Evolutionary conservation across 23 tunicate genomes (phyloP).

Genomic region (Styela clava): DNA sequence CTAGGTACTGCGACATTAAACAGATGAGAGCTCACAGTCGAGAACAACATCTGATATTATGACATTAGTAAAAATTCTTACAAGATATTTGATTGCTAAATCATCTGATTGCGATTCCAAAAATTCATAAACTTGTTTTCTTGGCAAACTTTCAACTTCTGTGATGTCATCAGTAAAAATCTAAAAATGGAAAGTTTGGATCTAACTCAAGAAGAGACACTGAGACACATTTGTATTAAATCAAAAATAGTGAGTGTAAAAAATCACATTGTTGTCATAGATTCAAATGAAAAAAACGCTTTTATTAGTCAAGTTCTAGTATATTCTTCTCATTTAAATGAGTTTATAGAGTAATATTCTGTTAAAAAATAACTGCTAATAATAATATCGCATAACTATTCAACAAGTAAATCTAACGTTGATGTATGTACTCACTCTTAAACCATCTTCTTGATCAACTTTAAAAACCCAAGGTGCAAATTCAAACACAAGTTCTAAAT

Average conservation of each 20-base stretch:
- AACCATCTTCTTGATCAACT: constrained; percentile 43
- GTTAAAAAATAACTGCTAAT: no score
- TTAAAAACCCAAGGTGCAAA: constrained; percentile 53
- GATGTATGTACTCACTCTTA: constrained; percentile 39
- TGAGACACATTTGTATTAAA: not conserved
- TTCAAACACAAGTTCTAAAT: constrained; percentile 55
- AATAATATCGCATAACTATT: no score
- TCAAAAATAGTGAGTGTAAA: no score
- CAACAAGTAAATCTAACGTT: no score
- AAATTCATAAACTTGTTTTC: constrained; percentile 57
- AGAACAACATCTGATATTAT: no score
- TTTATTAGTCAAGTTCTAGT: no score
- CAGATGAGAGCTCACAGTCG: no score
- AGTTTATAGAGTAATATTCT: no score
- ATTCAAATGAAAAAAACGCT: no score
- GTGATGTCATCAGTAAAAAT: constrained; percentile 78
- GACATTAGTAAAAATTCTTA: constrained; percentile 28
- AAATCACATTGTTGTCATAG: no score
- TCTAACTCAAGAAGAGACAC: not conserved
- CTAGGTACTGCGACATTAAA: no score
- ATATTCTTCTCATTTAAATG: no score
- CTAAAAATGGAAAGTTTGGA: constrained; percentile 23
- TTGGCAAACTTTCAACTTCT: constrained; percentile 72
- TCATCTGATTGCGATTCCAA: constrained; percentile 35
- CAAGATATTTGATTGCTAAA: constrained; percentile 65